These are phyloP conservation scores for Crotalus helleri DNA, from an alignment of 2,113 vertebrate species.

Conservation along the genomic window DNA sequence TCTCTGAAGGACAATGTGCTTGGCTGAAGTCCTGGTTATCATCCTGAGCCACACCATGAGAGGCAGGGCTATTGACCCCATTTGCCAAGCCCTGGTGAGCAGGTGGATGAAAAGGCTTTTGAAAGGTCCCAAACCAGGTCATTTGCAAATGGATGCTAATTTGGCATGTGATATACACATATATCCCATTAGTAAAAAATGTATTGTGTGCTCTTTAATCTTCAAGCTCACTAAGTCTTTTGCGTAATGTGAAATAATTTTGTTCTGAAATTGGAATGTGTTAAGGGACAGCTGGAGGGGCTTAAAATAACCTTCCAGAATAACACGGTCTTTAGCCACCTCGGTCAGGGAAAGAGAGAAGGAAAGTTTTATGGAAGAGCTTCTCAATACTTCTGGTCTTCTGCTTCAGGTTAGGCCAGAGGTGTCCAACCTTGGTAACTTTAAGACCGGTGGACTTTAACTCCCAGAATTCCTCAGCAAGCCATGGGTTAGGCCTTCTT, in stretches of 20 bases:
- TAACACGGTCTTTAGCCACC: not conserved
- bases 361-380: not conserved
- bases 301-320: not conserved
- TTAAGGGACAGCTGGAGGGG: not conserved
- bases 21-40: slow-evolving; percentile 26
- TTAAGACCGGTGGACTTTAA: not conserved
- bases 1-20: not conserved
- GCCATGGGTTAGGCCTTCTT: not conserved
- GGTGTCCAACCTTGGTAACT: not conserved
- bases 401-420: not conserved
- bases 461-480: not conserved
- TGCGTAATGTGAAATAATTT: not conserved
- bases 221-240: not conserved
- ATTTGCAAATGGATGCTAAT: slow-evolving; percentile 51
- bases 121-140: slow-evolving; percentile 37
- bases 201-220: slow-evolving; percentile 36
- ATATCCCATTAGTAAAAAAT: not conserved
- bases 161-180: slow-evolving; percentile 28
- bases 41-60: slow-evolving; percentile 21
- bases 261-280: not conserved
- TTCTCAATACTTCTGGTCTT: not conserved
- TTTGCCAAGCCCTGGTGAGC: slow-evolving; percentile 25
- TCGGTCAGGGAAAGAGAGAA: not conserved
- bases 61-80: slow-evolving; percentile 25
- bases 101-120: slow-evolving; percentile 45